These are phyloP conservation scores for Pituophis catenifer DNA, from an alignment of 2,113 vertebrate species.

Conservation along the genomic window DNA sequence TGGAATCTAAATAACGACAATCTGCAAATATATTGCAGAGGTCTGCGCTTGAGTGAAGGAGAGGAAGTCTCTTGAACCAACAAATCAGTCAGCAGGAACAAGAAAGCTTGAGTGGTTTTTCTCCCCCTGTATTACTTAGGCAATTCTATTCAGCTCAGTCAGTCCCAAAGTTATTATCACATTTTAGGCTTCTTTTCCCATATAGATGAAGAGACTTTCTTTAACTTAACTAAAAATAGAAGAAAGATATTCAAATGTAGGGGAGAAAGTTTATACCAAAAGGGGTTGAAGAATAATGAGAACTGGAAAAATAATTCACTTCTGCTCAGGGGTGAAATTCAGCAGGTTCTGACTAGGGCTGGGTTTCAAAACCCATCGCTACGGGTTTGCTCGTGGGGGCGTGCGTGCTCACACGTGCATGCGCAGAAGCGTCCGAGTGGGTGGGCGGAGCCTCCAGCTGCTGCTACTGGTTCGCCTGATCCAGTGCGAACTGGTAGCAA, in stretches of 20 bases:
- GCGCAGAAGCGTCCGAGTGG: no score
- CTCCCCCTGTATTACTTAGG: not conserved
- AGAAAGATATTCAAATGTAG: not conserved
- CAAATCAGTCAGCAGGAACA: constrained; percentile 8
- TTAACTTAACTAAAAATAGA: not conserved
- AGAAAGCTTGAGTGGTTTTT: fast-evolving
- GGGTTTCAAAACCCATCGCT: no score
- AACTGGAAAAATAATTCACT: not conserved
- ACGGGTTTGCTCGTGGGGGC: no score
- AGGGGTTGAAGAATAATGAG: not conserved
- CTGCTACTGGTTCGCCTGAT: no score
- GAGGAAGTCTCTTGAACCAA: not conserved
- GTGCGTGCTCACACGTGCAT: no score
- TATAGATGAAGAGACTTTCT: not conserved
- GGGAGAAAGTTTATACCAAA: not conserved
- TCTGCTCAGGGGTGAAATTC: no score
- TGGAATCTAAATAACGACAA: constrained; percentile 18
- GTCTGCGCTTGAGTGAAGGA: not conserved
- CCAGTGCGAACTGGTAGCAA: no score
- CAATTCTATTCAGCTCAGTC: not conserved
- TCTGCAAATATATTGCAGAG: constrained; percentile 17
- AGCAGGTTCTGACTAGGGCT: no score
- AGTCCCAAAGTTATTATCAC: not conserved
- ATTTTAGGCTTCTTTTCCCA: not conserved
- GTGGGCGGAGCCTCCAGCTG: no score